Base-by-base conservation (phyloP, 1,140 invertebrate species). In the Mya arenaria region DNA sequence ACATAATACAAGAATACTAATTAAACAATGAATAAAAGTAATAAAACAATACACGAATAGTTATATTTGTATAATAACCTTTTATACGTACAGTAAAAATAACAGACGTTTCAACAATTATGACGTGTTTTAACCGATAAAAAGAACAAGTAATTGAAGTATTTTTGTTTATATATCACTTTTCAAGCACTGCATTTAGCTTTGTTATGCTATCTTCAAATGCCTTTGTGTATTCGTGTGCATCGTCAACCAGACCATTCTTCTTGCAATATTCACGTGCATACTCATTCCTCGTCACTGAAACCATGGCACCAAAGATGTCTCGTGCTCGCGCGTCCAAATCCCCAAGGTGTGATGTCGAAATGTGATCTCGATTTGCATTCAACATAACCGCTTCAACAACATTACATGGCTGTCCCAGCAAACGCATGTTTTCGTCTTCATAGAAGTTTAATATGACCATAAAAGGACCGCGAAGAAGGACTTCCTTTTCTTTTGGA, bases 251-350 rank as follows among this genome's bases (percentile, higher is more conserved):
- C 41, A 78, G 34, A n/a, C 74, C 74, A 28, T 66, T 66, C 28
- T 63, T 34, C 19, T 44, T n/a, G 52, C 74, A 78, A 44, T 55
- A 78, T 39, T 56, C 37, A 3, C 52, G 1, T 5, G 74, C 74
- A 66, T 48, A 78, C 32, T 78, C 74, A 36, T 62, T 78, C 19
- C 74, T 48, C 0, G 74, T 78, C 30, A 78, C 74, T 6, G 41
- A 52, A 6, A 78, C 74, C 74, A 78, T 78, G 41, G 74, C 44
- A 23, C 62, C 74, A 66, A 66, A 78, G 60, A 78, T 62, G 41
- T 78, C 74, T 37, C 74, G 60, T 39, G 74, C 74, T 48, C 65
- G 56, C 3, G 39, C 36, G 48, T 78, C 74, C 17, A 17, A 44
- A 44, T 78, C 60, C 17, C 74, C 74, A 5, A 68, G 41, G 23